Evolutionary conservation across 2,888 invertebrate genomes (phyloP), one percentile per base, ranked within the genome.

Genomic region (Drosophila engyochracea): DNA sequence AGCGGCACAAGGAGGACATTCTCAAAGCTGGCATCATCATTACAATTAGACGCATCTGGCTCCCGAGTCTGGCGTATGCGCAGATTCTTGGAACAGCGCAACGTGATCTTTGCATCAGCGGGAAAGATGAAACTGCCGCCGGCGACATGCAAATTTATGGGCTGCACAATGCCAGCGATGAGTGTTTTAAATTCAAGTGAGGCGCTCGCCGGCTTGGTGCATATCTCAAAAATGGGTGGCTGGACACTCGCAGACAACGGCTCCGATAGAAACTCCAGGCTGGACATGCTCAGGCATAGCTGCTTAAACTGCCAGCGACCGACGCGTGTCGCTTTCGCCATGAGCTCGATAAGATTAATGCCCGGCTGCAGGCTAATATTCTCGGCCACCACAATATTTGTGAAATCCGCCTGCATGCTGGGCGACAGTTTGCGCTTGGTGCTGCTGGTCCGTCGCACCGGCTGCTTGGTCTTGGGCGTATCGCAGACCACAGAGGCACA

Each of bases 101-200:
- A 70, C 19, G 79, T 87, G 33, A 92, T 92, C 78, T 93, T 91
- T 61, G 94, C 94, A 92, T 96, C 96, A 89, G 96, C 93, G 54
- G 95, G 94, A 90, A 98, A 96, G 73, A 94, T 94, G 69, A 96
- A 95, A 93, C 97, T 97, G 4, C 98, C 98, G 76, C 97, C 96
- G 0, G 95, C 95, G 22, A 98, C 95, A 51, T 96, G 95, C 62
- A 98, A 91, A 81, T 96, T 95, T 94, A 98, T 95, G 28, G 95
- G 94, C 92, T 98, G 97, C 82, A 96, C 96, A 76, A 97, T 94
- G 0, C 98, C 98, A 0, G 97, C 97, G 9, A 98, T 94, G 54
- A 98, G 94, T 84, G 97, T 96, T 76, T 96, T 96, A 54, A 95
- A 85, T 91, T 94, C 94, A 91, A 96, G 92, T 83, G 95, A 86